Percentiles rank a stretch among this genome's conserved stretches.
Conservation (phyloP, 2,113 vertebrate species). For the Gnathonemus echidnorhynchus region DNA sequence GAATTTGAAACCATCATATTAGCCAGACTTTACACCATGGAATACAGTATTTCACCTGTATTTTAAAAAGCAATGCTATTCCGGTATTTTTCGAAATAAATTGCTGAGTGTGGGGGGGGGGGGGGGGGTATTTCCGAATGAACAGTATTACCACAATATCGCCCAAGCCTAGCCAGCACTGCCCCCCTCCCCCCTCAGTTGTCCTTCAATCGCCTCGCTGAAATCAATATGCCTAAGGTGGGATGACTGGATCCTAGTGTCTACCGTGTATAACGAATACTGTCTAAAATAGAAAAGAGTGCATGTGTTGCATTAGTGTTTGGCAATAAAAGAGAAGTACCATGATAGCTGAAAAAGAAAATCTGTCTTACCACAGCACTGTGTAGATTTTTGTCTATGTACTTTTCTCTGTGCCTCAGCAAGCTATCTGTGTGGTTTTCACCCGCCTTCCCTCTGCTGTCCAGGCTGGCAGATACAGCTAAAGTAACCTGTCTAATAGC, state of each 20-base stretch:
- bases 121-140: neutral
- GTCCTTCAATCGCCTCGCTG: neutral
- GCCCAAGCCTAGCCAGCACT: neutral
- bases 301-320: neutral
- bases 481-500: slow-evolving; percentile 17
- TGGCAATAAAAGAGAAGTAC: neutral
- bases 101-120: neutral
- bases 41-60: neutral
- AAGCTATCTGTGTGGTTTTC: neutral
- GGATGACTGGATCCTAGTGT: neutral
- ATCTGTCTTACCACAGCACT: neutral
- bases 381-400: neutral
- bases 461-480: neutral
- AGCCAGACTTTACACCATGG: neutral
- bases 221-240: neutral
- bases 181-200: neutral
- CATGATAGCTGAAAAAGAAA: neutral
- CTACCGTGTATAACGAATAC: neutral
- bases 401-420: neutral
- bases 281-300: neutral
- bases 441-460: neutral
- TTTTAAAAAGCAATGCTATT: neutral
- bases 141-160: neutral
- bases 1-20: neutral
- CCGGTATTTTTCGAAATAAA: neutral